Evolutionary conservation across 1,140 invertebrate genomes (phyloP), one percentile per base, ranked within the genome.

Genomic region (Helicoverpa armigera): DNA sequence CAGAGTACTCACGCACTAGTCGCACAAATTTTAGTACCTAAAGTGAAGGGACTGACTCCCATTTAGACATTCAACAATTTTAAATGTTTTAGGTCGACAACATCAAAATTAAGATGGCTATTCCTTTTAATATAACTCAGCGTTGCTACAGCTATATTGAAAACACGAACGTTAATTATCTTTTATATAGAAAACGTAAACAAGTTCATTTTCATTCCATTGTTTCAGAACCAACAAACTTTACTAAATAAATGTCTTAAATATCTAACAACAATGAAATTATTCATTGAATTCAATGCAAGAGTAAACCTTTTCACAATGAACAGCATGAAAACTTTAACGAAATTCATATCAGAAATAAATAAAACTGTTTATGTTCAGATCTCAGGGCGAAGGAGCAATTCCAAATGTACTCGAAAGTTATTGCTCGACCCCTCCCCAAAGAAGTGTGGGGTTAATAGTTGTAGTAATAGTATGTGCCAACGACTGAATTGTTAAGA

Each of bases 181-280:
- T 67, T 50, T 67, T 50, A 67, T 43, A 67, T 43, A 23, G 9
- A 67, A 67, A 50, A 50, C 65, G 16, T 67, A 67, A 67, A 67
- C 65, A 67, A 67, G 65, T 67, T 67, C 35, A 70, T 53, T 70
- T 70, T 70, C 48, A 54, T 70, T 70, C 67, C 50, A 70, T 70
- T 70, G 67, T 70, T 70, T 29, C 50, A 70, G 29, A 70, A 70
- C 67, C 51, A 51, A 70, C 67, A 54, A 53, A 54, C 31, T 70
- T 54, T 13, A 29, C n/a, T 54, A 53, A 67, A 50, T 70, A 53
- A 70, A 70, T 54, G 48, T 23, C 53, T 70, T 12, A 54, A 70
- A 53, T 70, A 70, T 70, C 67, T 31, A 54, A 54, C 51, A 70
- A 70, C 67, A 54, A 70, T 70, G 67, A 70, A 70, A 70, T 70